phyloP scores from a whole-genome alignment of 35 echinoderm and acorn worm genomes.

The Ophioderma brevispina region DNA sequence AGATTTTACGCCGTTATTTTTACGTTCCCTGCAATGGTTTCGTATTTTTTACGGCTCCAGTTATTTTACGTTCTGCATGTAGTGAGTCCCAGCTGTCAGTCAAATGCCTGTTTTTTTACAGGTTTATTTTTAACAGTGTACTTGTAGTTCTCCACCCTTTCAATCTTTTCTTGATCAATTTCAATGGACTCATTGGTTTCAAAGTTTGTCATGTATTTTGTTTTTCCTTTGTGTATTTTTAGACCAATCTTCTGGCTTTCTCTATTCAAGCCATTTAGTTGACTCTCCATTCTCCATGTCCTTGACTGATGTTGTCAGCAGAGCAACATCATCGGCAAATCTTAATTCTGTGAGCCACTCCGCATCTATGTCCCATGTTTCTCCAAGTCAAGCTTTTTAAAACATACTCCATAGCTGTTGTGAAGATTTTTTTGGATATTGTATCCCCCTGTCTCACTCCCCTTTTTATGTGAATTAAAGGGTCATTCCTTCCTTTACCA shows the following conservation, averaged over 20 bases:
- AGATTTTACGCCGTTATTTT: no score
- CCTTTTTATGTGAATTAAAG: not conserved
- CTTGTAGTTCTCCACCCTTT: not conserved
- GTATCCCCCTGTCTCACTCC: not conserved
- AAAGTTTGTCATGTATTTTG: constrained; percentile 8
- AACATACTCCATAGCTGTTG: not conserved
- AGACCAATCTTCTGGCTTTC: not conserved
- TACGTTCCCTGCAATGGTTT: no score
- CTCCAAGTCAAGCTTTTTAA: not conserved
- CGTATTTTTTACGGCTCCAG: no score
- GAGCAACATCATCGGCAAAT: not conserved
- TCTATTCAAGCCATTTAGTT: not conserved
- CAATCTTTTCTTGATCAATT: not conserved
- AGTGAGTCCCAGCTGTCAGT: no score
- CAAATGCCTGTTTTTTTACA: no score
- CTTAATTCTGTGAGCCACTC: not conserved
- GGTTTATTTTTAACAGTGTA: no score
- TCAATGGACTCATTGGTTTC: not conserved
- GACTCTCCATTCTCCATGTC: not conserved
- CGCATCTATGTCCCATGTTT: no score
- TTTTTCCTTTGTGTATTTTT: not conserved
- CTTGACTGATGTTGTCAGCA: not conserved
- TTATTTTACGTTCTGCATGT: no score
- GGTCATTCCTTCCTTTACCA: no score
- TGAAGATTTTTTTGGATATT: constrained; percentile 7